These are phyloP conservation scores for Pteria penguin DNA, from an alignment of 2,888 invertebrate genomes.

Conservation along the genomic window DNA sequence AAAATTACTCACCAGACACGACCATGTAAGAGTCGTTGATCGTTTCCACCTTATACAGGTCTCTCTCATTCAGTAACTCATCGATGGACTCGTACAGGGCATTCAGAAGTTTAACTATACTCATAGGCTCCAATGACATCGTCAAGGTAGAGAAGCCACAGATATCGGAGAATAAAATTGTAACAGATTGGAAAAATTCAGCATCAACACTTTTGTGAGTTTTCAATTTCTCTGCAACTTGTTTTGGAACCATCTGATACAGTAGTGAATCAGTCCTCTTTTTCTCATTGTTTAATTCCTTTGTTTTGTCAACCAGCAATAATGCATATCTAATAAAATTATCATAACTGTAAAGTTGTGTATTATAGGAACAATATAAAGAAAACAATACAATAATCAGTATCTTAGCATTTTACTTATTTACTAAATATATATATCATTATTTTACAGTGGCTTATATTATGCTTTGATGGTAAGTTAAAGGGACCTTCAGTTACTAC, in stretches of 20 bases:
- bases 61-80: conserved; percentile 54
- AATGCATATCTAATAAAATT: conserved; percentile 2
- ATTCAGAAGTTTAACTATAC: conserved; percentile 61
- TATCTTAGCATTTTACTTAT: too few relatives aligned
- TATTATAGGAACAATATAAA: too few relatives aligned
- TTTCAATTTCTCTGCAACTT: conserved; percentile 59
- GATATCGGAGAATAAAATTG: conserved; percentile 66
- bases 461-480: too few relatives aligned
- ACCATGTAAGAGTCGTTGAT: conserved; percentile 70
- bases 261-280: conserved; percentile 60
- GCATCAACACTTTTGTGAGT: conserved; percentile 56
- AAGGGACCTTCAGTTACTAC: too few relatives aligned
- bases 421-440: too few relatives aligned
- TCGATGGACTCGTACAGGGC: conserved; percentile 62
- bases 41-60: conserved; percentile 69
- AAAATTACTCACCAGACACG: conserved; percentile 59
- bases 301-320: conserved; percentile 60
- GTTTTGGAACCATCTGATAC: conserved; percentile 67
- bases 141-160: conserved; percentile 56
- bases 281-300: conserved; percentile 61
- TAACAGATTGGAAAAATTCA: conserved; percentile 65
- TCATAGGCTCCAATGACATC: conserved; percentile 55
- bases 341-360: too few relatives aligned
- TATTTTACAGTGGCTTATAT: too few relatives aligned
- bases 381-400: too few relatives aligned